Evolutionary conservation across 2,888 invertebrate genomes (phyloP), one percentile per base, ranked within the genome.

Genomic region (Proisotoma minuta): DNA sequence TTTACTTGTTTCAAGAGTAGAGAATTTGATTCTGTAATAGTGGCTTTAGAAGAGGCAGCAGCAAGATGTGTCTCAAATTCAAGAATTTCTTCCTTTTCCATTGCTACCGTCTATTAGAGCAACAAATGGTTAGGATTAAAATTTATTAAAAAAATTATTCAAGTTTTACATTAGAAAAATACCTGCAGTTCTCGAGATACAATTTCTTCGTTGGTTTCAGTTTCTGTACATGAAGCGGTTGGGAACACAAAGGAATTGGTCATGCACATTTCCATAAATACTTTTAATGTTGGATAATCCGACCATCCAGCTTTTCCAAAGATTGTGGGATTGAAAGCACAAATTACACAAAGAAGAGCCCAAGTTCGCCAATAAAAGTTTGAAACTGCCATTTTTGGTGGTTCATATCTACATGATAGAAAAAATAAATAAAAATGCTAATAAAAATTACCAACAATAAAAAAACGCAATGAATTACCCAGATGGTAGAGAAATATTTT

Each of bases 221-320:
- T 80, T 12, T 84, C 83, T 1, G 82, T 80, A 12, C 80, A 76
- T 0, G 83, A 81, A 78, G 84, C 83, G 0, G 87, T 85, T 10
- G 88, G 88, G 75, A 85, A 88, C 3, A 82, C 81, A 75, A 86
- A 87, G 76, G 86, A 85, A 74, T 84, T 85, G 75, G 96, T 97
- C 76, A 97, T 97, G 75, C 93, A 92, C 87, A 93, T 93, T 81
- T 97, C 96, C 84, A 97, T 94, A 69, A 97, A 82, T 75, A 88
- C 87, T 66, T 90, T 83, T 69, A 97, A 83, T 53, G 90, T 95
- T 20, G 96, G 93, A 80, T 95, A 97, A 72, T 87, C 86, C 74
- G 87, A 85, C 87, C 95, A 95, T 34, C 90, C 91, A 59, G 88
- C 81, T 70, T 85, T 85, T 12, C 96, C 96, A 79, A 95, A 89